These are phyloP conservation scores for Sylvilagus floridanus DNA, from an alignment of 2,797 vertebrate genomes.

Conservation along the genomic window DNA sequence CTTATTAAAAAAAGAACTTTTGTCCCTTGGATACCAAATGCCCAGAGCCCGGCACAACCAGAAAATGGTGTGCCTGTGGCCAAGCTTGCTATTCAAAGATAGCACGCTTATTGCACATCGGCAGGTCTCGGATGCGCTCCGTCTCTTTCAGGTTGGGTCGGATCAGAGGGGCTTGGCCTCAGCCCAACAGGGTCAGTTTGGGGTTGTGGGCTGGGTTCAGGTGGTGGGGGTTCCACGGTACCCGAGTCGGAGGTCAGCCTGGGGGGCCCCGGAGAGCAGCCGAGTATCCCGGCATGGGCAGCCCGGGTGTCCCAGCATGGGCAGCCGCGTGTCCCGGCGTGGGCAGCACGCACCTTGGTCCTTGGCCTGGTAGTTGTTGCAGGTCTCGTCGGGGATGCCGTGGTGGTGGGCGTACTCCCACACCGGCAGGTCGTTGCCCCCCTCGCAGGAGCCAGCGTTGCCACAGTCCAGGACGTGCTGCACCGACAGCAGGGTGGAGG, in stretches of 20 bases:
- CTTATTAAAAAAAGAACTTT: no score
- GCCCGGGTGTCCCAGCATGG: no score
- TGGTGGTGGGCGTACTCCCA: conserved; percentile 93
- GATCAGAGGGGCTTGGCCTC: background rate
- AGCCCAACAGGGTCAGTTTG: background rate
- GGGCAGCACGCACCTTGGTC: conserved; percentile 91
- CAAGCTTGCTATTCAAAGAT: background rate
- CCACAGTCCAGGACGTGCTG: conserved; percentile 96
- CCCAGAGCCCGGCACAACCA: background rate
- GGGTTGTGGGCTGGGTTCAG: accelerated
- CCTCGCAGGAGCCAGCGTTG: conserved; percentile 91
- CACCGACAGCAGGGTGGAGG: conserved; percentile 95
- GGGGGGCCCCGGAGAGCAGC: no score
- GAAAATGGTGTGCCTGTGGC: background rate
- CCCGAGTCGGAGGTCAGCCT: no score
- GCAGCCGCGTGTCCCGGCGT: background rate
- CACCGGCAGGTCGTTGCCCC: conserved; percentile 93
- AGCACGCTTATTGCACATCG: background rate
- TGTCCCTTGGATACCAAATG: background rate
- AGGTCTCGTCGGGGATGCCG: conserved; percentile 97
- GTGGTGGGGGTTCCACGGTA: no score
- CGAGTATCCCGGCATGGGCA: accelerated
- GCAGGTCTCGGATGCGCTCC: background rate
- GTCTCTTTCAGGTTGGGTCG: background rate
- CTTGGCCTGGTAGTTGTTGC: conserved; percentile 99